Base-by-base conservation (phyloP, 2,888 invertebrate species). In the Callyntrura sp. region DNA sequence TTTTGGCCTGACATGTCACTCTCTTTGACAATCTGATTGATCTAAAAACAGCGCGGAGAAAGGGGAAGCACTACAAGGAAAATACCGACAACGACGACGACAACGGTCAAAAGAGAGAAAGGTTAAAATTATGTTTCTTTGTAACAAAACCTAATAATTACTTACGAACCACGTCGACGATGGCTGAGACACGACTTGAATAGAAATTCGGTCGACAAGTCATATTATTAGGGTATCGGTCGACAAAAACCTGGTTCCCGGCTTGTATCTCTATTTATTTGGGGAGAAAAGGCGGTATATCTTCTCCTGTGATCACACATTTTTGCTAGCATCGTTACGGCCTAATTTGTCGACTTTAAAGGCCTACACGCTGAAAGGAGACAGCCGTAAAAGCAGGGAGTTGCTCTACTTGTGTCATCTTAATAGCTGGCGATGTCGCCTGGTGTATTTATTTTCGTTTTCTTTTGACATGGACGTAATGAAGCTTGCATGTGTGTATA, bases 361-460 rank as follows among this genome's bases (percentile, higher is more conserved):
- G 25, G 25, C 23, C 23, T 0, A 68, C 20, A 45, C 11, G 25
- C 25, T 6, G 6, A n/a, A n/a, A n/a, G 23, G 5, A 62, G 8
- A 25, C 14, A 62, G 5, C 23, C 25, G 23, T 11, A 23, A 35
- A 35, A 35, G 17, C 11, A 45, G 17, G 3, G 3, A 1, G 70
- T 45, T 55, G 78, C 25, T 78, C 78, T 25, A 78, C 51, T 78
- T 78, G n/a, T 78, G 78, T 78, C 78, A 78, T 78, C 28, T 25
- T 8, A 78, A 78, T 25, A 25, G 14, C 51, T 78, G n/a, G 25
- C 14, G 11, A 78, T 55, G 45, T 48, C 35, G 35, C 35, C 35
- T 35, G 2, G 35, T 35, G 35, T 20, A 62, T 20, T 12, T n/a
- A 17, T 62, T 62, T 17, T 62, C 8, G 12, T 23, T 62, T 12